These are phyloP conservation scores for Natrix natrix DNA, from an alignment of 2,797 vertebrate genomes.

Conservation along the genomic window DNA sequence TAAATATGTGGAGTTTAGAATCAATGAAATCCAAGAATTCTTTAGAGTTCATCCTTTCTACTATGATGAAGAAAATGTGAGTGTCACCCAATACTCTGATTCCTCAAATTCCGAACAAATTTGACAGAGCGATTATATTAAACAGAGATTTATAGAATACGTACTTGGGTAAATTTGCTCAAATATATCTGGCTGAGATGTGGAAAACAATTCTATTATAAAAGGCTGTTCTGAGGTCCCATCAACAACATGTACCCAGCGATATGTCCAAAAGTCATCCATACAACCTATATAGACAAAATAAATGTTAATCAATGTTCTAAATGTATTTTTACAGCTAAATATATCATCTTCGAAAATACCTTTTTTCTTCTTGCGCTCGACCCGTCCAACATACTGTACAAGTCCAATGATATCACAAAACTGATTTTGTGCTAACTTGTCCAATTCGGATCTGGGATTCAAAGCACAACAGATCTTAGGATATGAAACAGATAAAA, in stretches of 20 bases:
- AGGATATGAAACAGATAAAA: not conserved
- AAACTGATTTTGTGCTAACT: constrained; percentile 71
- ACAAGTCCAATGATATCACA: constrained; percentile 91
- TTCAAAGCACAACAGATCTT: constrained; percentile 13
- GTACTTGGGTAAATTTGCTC: constrained; percentile 80
- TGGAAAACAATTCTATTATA: constrained; percentile 89
- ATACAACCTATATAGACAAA: constrained; percentile 67
- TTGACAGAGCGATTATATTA: not conserved
- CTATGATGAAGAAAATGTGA: not conserved
- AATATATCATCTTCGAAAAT: constrained; percentile 37
- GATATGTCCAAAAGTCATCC: constrained; percentile 89
- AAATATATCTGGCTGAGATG: constrained; percentile 90
- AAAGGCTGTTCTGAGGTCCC: constrained; percentile 83
- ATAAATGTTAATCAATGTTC: constrained; percentile 30
- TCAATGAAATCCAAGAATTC: not conserved
- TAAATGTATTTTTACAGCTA: not conserved
- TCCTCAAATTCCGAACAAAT: not conserved
- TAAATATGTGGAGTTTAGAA: not conserved
- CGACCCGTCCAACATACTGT: constrained; percentile 86
- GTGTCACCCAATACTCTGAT: not conserved
- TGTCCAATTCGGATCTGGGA: constrained; percentile 74
- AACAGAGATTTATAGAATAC: constrained; percentile 38
- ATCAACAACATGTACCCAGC: constrained; percentile 87
- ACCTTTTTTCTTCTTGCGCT: constrained; percentile 82
- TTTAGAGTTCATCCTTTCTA: not conserved